phyloP scores from a whole-genome alignment of 2,113 vertebrate genomes.

The Progne subis region DNA sequence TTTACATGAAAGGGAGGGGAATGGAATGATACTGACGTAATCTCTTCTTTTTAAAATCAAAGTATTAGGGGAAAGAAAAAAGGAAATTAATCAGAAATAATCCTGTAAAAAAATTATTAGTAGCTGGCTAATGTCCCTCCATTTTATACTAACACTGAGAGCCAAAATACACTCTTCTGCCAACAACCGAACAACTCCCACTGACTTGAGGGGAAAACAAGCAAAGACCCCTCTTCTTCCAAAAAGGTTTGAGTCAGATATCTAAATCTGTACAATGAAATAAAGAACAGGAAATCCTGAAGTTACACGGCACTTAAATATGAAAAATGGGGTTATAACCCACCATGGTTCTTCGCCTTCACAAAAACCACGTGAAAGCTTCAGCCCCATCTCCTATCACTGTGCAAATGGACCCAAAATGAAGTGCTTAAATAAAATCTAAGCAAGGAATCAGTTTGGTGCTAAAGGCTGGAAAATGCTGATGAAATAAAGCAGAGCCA shows the following conservation, averaged over 20 bases:
- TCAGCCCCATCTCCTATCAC: background rate
- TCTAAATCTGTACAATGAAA: background rate
- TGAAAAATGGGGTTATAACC: rapidly evolving
- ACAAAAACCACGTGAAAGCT: rapidly evolving
- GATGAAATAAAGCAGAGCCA: background rate
- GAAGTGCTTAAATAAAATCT: background rate
- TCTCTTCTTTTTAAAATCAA: background rate
- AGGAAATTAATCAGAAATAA: background rate
- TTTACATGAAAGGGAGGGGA: background rate
- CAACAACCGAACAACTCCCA: background rate
- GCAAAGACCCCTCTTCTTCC: background rate
- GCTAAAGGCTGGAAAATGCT: background rate
- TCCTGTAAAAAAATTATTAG: background rate
- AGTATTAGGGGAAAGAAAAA: rapidly evolving
- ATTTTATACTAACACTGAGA: background rate
- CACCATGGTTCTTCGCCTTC: background rate
- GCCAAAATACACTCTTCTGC: background rate
- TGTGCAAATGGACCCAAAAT: rapidly evolving
- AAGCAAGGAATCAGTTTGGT: background rate
- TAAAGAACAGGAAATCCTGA: background rate
- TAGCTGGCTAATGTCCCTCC: background rate
- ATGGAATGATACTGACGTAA: background rate
- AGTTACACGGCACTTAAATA: background rate
- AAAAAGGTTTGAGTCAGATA: background rate
- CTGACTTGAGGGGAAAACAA: rapidly evolving